Percentiles rank a stretch among this genome's conserved stretches.
These are phyloP conservation scores for Theocolax elegans DNA, from an alignment of 1,140 invertebrate species.

Conservation along the genomic window DNA sequence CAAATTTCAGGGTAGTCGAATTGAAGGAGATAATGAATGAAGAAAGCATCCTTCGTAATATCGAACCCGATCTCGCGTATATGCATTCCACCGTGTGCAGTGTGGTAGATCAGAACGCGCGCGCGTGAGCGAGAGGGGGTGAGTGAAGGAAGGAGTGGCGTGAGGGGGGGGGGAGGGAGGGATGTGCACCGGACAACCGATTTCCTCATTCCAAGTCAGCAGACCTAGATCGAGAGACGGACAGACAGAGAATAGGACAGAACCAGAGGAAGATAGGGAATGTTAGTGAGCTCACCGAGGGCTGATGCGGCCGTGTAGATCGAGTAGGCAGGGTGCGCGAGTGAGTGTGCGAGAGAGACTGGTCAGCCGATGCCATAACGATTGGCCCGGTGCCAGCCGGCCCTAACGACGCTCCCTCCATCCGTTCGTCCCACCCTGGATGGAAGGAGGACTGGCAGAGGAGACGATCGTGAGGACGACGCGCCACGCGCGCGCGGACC, in stretches of 20 bases:
- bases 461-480: conserved; percentile 12
- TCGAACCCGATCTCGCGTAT: too few relatives aligned
- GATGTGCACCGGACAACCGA: conserved; percentile 1
- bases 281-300: neutral
- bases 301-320: too few relatives aligned
- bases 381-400: conserved; percentile 33
- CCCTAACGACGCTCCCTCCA: conserved; percentile 26
- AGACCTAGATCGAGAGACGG: neutral
- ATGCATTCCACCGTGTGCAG: too few relatives aligned
- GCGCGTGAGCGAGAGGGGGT: too few relatives aligned
- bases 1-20: too few relatives aligned
- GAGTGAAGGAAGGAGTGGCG: neutral
- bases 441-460: neutral
- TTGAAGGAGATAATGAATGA: too few relatives aligned
- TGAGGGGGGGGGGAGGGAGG: neutral
- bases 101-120: too few relatives aligned
- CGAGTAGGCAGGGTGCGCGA: neutral
- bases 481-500: conserved; percentile 11
- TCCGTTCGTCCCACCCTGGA: neutral
- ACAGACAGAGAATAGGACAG: too few relatives aligned
- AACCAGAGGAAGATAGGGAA: neutral
- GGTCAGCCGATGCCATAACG: conserved; percentile 24
- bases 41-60: too few relatives aligned
- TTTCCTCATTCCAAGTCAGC: neutral
- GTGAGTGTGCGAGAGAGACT: neutral